Conservation (phyloP, 2,888 invertebrate genomes). For the Odontothrips loti region DNA sequence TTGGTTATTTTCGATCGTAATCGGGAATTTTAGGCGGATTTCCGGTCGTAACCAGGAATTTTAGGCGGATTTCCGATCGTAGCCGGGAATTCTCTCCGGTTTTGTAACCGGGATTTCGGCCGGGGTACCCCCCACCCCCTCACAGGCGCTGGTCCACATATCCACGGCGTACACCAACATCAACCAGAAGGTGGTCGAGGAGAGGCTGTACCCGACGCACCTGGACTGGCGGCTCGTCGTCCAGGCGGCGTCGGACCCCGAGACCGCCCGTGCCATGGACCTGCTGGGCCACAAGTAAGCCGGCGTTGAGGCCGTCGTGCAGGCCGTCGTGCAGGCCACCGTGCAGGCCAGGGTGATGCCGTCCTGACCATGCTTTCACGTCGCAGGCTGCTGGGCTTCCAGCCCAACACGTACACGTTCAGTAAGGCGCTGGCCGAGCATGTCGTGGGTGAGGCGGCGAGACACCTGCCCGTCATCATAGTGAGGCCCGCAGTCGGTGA, state of each 20-base stretch:
- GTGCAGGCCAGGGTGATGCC: too few species aligned
- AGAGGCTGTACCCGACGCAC: conserved; percentile 52
- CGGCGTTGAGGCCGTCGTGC: not conserved
- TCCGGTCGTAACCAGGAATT: too few species aligned
- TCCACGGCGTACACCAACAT: conserved; percentile 59
- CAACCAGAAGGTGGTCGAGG: conserved; percentile 49
- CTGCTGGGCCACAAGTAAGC: not conserved
- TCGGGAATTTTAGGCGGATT: too few species aligned
- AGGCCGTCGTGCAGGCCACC: not conserved
- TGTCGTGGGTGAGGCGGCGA: conserved; percentile 70
- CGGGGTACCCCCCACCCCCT: too few species aligned
- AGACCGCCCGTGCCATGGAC: not conserved
- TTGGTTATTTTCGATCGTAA: too few species aligned
- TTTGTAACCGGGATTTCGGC: too few species aligned
- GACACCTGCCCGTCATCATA: conserved; percentile 71
- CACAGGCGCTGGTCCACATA: conserved; percentile 51
- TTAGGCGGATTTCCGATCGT: too few species aligned
- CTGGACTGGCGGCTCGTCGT: conserved; percentile 65
- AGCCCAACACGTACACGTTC: conserved; percentile 92
- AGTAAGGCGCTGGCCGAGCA: conserved; percentile 87
- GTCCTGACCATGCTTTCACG: too few species aligned
- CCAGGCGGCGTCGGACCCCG: conserved; percentile 40
- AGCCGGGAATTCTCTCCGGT: too few species aligned
- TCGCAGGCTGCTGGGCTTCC: conserved; percentile 56
- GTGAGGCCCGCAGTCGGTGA: conserved; percentile 74